Evolutionary conservation across 1,140 invertebrate species (phyloP), one percentile per base, ranked within the genome.

Genomic region (Drosophila virilis): DNA sequence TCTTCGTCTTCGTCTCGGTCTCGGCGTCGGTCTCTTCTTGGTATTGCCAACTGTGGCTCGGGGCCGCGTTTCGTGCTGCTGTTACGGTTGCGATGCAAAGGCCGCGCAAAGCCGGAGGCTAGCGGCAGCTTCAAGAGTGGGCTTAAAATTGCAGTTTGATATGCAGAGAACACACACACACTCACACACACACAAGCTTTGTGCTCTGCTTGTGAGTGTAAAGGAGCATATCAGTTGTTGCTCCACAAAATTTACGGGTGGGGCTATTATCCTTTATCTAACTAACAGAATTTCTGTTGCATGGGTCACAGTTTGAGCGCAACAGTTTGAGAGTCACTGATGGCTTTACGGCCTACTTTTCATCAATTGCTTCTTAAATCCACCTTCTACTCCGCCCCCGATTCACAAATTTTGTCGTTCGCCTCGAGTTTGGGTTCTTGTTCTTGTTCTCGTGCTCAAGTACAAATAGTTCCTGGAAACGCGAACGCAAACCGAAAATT

Each of bases 391-490:
- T 40, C 43, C 43, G 17, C 37, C 13, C n/a, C 38, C 35, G 15
- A 43, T 40, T 61, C 2, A 15, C 48, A 55, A 43, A 35, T 15
- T 46, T 48, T 37, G 57, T 13, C 40, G 28, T 46, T 32, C 17
- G 17, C 28, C 12, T 46, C 10, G n/a, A n/a, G 32, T 45, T 46
- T 78, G 42, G 35, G 35, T 12, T 42, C 42, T 54, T 40, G 12
- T 40, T 52, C 22, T 62, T 43, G 66, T 64, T 60, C 50, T 67
- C 48, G 28, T 37, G 55, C 58, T 54, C 60, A 62, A 61, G 59
- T 33, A 32, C 73, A 73, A 83, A 84, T 73, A 58, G 69, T 83
- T 80, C 68, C 74, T 66, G 65, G 74, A 85, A 84, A 51, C 38
- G 50, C 45, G 15, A 66, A 55, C 46, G 35, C 45, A 64, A 74